These are phyloP conservation scores for Protophormia terraenovae DNA, from an alignment of 2,888 invertebrate genomes.

Conservation along the genomic window DNA sequence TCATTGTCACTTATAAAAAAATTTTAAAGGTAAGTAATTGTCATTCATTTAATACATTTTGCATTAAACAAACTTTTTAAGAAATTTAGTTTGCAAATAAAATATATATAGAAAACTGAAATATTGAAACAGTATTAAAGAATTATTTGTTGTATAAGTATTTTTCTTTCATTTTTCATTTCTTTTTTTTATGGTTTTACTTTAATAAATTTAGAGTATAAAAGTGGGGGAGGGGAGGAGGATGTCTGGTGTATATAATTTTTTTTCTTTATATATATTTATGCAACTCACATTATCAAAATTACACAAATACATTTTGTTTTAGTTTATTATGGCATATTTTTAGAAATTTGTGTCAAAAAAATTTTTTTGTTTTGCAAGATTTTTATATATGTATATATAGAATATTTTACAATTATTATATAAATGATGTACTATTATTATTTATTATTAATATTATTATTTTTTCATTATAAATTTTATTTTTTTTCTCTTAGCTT, in stretches of 20 bases:
- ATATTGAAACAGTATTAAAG: slow-evolving; percentile 43
- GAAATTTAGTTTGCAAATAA: neutral
- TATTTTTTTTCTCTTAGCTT: slow-evolving; percentile 15
- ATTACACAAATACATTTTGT: slow-evolving; percentile 56
- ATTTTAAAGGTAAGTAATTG: no score
- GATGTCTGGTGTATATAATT: slow-evolving; percentile 60
- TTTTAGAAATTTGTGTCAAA: slow-evolving; percentile 53
- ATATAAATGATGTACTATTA: slow-evolving; percentile 29
- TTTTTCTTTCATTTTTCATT: slow-evolving; percentile 37
- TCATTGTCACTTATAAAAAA: no score
- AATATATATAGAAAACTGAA: neutral
- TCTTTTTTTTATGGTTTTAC: slow-evolving; percentile 44
- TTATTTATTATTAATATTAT: neutral
- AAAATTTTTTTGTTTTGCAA: slow-evolving; percentile 42
- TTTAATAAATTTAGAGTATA: slow-evolving; percentile 61
- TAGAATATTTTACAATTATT: slow-evolving; percentile 42
- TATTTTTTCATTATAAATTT: neutral
- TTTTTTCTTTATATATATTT: slow-evolving; percentile 62
- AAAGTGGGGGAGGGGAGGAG: no score
- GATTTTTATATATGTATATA: no score
- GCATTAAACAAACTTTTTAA: no score
- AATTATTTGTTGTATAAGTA: slow-evolving; percentile 55
- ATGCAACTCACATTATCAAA: slow-evolving; percentile 64
- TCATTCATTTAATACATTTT: no score
- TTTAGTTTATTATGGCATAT: slow-evolving; percentile 63